These are phyloP conservation scores for Agrotis clavis DNA, from an alignment of 2,888 invertebrate species.

Conservation along the genomic window DNA sequence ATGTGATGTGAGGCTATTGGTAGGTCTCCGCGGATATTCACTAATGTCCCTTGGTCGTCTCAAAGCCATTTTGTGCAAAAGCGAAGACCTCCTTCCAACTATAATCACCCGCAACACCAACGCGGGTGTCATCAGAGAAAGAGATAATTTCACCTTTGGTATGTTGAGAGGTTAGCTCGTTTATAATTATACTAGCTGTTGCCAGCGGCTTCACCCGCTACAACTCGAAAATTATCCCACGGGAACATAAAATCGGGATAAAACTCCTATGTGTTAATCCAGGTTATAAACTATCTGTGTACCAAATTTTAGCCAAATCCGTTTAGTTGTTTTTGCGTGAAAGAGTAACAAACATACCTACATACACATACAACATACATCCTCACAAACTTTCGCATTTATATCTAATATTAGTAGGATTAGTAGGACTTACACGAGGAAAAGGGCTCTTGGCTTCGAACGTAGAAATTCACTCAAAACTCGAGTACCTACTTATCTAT, in stretches of 20 bases:
- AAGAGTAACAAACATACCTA: no score
- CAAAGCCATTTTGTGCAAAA: not conserved
- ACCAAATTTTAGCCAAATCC: no score
- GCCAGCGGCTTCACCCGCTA: no score
- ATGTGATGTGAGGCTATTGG: not conserved
- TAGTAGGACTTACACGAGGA: not conserved
- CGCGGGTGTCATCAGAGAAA: not conserved
- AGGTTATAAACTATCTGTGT: no score
- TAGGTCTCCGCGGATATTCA: not conserved
- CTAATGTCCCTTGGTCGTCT: not conserved
- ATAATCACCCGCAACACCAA: not conserved
- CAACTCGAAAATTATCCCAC: no score
- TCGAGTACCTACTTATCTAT: slow-evolving; percentile 57
- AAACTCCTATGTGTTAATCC: no score
- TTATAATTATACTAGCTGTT: not conserved
- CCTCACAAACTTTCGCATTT: no score
- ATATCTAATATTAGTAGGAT: no score
- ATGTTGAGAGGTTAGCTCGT: not conserved
- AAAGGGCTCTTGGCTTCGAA: slow-evolving; percentile 32
- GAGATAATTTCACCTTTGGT: not conserved
- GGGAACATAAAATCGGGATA: no score
- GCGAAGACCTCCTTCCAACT: not conserved
- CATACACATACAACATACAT: no score
- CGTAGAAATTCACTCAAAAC: slow-evolving; percentile 60
- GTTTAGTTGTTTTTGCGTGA: no score